Conservation (phyloP, 2,888 invertebrate species). For the Psococerastis gibbosa region DNA sequence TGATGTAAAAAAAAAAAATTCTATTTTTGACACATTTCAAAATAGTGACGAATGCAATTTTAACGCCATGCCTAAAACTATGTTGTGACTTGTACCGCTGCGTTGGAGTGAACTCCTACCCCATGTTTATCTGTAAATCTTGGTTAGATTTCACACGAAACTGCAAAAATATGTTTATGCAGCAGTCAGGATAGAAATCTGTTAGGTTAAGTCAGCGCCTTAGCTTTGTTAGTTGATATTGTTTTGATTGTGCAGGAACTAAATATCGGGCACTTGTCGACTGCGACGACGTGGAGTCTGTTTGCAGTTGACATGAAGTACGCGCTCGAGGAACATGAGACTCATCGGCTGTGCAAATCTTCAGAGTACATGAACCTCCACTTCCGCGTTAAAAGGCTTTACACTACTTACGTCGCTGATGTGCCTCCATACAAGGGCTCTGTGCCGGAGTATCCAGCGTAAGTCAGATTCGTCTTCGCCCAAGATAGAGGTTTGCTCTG, state of each 20-base stretch:
- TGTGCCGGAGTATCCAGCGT: constrained; percentile 94
- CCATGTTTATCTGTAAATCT: not conserved
- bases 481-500: too few species aligned
- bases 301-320: constrained; percentile 96
- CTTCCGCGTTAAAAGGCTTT: constrained; percentile 97
- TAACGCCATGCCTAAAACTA: too few species aligned
- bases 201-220: too few species aligned
- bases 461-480: too few species aligned
- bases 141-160: not conserved
- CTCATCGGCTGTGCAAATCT: constrained; percentile 86
- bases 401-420: constrained; percentile 93
- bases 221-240: constrained; percentile 10
- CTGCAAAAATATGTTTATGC: not conserved
- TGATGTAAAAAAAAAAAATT: too few species aligned
- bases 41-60: too few species aligned
- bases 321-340: constrained; percentile 95
- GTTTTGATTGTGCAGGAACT: constrained; percentile 20
- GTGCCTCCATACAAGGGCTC: constrained; percentile 93
- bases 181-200: too few species aligned
- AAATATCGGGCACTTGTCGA: constrained; percentile 54
- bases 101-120: too few species aligned
- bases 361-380: constrained; percentile 99
- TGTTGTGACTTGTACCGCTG: too few species aligned
- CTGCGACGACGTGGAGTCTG: constrained; percentile 92
- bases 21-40: too few species aligned